Evolutionary conservation across 2,113 vertebrate genomes (phyloP).

Genomic region (Rhadina sibilatrix): DNA sequence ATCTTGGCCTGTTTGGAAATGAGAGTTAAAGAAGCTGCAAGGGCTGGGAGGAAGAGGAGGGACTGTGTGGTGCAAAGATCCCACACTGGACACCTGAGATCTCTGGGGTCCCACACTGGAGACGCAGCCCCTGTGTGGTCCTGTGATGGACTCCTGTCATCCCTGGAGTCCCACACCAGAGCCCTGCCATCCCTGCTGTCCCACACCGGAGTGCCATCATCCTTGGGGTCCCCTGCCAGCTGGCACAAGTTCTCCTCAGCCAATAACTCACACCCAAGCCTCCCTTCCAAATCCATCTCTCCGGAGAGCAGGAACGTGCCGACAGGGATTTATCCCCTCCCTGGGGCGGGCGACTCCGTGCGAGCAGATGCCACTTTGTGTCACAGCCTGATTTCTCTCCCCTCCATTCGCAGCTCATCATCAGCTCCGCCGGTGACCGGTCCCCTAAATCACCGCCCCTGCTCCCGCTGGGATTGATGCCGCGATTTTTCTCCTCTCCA

Average conservation of each 20-base stretch:
- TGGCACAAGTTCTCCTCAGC: background rate
- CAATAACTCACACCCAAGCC: background rate
- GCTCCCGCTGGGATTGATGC: background rate
- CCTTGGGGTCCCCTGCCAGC: background rate
- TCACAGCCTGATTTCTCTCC: conserved; percentile 15
- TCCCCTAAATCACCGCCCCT: conserved; percentile 29
- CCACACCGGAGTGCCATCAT: background rate
- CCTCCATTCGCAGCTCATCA: conserved; percentile 17
- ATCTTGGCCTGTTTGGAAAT: conserved; percentile 38
- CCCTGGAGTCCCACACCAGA: background rate
- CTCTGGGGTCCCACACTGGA: too few relatives aligned
- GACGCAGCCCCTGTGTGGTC: too few relatives aligned
- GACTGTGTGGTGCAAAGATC: background rate
- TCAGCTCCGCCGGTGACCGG: background rate
- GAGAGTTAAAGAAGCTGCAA: conserved; percentile 37
- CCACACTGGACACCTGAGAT: background rate
- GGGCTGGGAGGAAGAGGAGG: background rate
- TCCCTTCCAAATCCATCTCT: background rate
- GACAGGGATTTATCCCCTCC: conserved; percentile 24
- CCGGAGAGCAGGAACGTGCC: background rate
- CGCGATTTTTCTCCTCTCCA: background rate
- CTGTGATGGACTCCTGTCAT: background rate
- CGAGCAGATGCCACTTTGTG: background rate
- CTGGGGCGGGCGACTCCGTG: background rate
- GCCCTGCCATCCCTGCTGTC: background rate